Base-by-base conservation (phyloP, 2,797 vertebrate species). In the Gymnoscopelus microlampas region DNA sequence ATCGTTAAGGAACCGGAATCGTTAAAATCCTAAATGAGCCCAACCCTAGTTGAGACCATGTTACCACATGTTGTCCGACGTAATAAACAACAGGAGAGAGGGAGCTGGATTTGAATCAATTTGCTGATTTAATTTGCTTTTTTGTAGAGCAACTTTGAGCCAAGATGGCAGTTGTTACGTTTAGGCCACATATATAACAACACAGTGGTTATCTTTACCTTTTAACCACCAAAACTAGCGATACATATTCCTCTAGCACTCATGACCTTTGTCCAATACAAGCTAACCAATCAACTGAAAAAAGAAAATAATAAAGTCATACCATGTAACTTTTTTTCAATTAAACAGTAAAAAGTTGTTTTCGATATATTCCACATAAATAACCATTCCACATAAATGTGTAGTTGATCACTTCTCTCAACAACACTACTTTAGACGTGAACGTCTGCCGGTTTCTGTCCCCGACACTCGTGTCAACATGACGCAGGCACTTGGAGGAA, bases 161-260 rank as follows among this genome's bases (percentile, higher is more conserved):
- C 24, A 56, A 60, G 47, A 53, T 56, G 14, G 26, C 5, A 59
- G 44, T 49, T 53, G 68, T 73, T 35, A 69, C 56, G 71, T 68
- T 57, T 79, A 9, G 73, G 66, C 71, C 76, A 26, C 54, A 68
- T 69, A 59, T 35, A 60, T 44, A 64, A 81, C 62, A 44, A 44
- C 2, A 81, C 79, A 88, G 77, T 70, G 70, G 73, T 72, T 66
- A 13, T 51, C 19, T 71, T 66, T 66, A 73, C 26, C 64, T 23
- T 51, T 53, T 19, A 4, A 7, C 29, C 48, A 11, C 35, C 13
- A 4, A 66, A 44, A 74, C 62, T 49, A 73, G 68, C 59, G 62
- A 64, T 60, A 64, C 39, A 32, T n/a, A 32, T 12, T 63, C 26
- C 66, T 70, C 24, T 19, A 75, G 61, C 32, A 58, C 53, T 78